These are phyloP conservation scores for Hestina assimilis DNA, from an alignment of 1,140 invertebrate species.

Conservation along the genomic window DNA sequence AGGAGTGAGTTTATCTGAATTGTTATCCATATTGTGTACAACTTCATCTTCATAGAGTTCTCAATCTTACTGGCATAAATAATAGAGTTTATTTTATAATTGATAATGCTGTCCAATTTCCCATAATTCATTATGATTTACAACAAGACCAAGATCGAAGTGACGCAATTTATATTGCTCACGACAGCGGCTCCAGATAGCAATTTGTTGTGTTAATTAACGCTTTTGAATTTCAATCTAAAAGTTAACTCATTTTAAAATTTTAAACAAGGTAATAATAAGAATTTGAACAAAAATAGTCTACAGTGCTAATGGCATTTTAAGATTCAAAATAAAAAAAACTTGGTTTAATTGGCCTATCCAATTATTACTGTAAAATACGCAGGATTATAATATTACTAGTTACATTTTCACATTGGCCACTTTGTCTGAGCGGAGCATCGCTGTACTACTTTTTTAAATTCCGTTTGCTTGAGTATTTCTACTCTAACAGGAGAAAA, in stretches of 20 bases:
- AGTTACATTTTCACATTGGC: no score
- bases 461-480: no score
- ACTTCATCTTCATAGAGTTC: background rate
- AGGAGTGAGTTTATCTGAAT: no score
- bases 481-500: no score
- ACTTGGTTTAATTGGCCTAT: no score
- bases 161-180: background rate
- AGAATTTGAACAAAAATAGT: background rate
- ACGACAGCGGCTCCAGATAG: background rate
- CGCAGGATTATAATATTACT: no score
- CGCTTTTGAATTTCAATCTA: background rate
- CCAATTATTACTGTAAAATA: no score
- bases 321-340: no score
- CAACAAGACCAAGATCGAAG: background rate
- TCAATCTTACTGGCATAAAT: background rate
- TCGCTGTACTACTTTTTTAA: no score
- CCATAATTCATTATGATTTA: background rate
- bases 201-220: background rate
- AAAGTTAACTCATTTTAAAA: background rate
- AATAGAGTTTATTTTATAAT: background rate
- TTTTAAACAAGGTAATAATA: background rate
- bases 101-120: background rate
- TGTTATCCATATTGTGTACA: no score
- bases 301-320: background rate
- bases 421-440: no score